A percentile compares a stretch with the other conserved stretches of the same genome.
phyloP scores from a whole-genome alignment of 92 coral and sea anemone species.

The Zoanthus gigantus region DNA sequence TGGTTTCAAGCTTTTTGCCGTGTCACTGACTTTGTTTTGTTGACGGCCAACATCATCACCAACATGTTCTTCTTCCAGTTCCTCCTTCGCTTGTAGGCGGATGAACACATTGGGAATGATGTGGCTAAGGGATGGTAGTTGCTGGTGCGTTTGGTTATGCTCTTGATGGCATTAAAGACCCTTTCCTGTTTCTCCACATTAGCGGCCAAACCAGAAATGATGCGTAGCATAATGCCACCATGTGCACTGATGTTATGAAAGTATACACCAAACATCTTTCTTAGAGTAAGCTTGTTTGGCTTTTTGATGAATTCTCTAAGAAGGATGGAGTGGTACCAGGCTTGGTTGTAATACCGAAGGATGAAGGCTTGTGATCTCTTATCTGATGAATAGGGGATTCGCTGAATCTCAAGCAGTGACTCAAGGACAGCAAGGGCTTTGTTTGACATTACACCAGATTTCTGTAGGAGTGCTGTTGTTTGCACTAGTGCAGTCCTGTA shows the following conservation, averaged over 20 bases:
- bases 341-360: constrained; percentile 64
- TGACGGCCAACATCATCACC: constrained; percentile 48
- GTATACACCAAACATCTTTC: constrained; percentile 67
- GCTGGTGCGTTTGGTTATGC: constrained; percentile 46
- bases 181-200: constrained; percentile 66
- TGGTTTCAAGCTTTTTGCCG: constrained; percentile 45
- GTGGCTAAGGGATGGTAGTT: constrained; percentile 40
- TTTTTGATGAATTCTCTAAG: constrained; percentile 40
- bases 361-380: constrained; percentile 40
- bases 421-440: constrained; percentile 43
- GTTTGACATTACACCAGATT: constrained; percentile 37
- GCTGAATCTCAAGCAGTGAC: constrained; percentile 63
- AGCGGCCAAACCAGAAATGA: constrained; percentile 66
- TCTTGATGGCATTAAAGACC: constrained; percentile 53
- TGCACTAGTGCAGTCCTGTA: constrained; percentile 51
- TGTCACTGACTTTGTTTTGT: constrained; percentile 34
- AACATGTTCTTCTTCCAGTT: constrained; percentile 28
- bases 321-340: constrained; percentile 64
- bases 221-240: constrained; percentile 61
- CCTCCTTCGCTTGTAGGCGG: constrained; percentile 59
- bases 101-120: constrained; percentile 34
- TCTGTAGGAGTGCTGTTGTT: constrained; percentile 50
- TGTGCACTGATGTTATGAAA: constrained; percentile 63
- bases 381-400: constrained; percentile 55
- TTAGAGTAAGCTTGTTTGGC: constrained; percentile 54